Base-by-base conservation (phyloP, 2,113 vertebrate genomes). In the Thinocorus orbignyianus region DNA sequence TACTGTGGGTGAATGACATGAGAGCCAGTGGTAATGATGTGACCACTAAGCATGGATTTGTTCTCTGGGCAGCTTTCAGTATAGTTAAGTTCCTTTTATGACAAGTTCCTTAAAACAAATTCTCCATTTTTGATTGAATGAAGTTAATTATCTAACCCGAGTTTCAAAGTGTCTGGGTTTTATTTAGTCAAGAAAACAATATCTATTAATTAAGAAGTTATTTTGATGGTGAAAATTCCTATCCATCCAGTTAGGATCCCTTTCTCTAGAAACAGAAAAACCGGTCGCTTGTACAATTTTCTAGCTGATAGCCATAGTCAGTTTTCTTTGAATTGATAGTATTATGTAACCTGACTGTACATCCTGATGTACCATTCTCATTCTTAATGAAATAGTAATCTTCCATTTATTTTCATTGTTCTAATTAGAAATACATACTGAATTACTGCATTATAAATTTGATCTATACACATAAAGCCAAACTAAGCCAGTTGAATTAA, bases 41-140 rank as follows among this genome's bases (percentile, higher is more conserved):
- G 65, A 81, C 60, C 33, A 42, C 60, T 66, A 41, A 73, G 11
- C 7, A 30, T 11, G n/a, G 46, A 66, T 24, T 4, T 81, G 57
- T 71, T 68, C 51, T 84, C 51, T 68, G 19, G 46, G 39, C 17
- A 54, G 25, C 51, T 78, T 30, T 60, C 55, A 77, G 16, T 13
- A 44, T 4, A 64, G 25, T 16, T 55, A 76, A 76, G 90, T 91
- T 96, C 80, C 76, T 77, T 72, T 66, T 88, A 44, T 57, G 16
- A 37, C 28, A 52, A 88, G 76, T 95, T 95, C 81, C 81, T 81
- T 51, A 81, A 93, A 84, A 42, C 5, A 71, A 72, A 41, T 68
- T 71, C 60, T 60, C 70, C 35, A 17, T 73, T 92, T 95, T 74
- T 68, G 4, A 1, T 39, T 81, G 48, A 93, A 78, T 31, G 18